Base-by-base conservation (phyloP, 1,140 invertebrate genomes). In the Neuroterus valhalla region DNA sequence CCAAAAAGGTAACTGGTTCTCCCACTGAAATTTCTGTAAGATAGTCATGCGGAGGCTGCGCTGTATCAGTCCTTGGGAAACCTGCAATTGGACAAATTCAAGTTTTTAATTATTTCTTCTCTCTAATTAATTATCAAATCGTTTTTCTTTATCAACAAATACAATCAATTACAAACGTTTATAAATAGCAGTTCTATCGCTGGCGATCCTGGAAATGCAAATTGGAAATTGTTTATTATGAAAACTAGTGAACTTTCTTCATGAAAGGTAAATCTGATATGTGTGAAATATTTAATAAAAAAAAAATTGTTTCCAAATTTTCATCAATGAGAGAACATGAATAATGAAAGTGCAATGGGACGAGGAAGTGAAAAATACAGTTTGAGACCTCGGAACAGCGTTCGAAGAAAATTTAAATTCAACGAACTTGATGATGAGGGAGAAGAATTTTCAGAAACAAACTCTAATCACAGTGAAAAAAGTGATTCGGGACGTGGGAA, bases 21-120 rank as follows among this genome's bases (percentile, higher is more conserved):
- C 72, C 72, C 72, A 74, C 72, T 68, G 67, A 42, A 69, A 74
- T 74, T 68, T 55, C 66, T 48, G 43, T 62, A 26, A 68, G 46
- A 69, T 74, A 69, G 52, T 74, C 66, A 67, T 62, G 67, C 31
- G 72, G 46, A 68, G 72, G 38, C 50, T 68, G 66, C n/a, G 26
- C n/a, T 45, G 67, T 68, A 50, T 68, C 67, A 68, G 72, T 68
- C 66, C 23, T 74, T 38, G 44, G 52, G 17, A 55, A 45, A 48
- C 66, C 21, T 55, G 38, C 23, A 38, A 69, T 48, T 21, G 21
- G 23, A 69, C 52, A 42, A n/a, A 74, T 26, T 31, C 55, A 12
- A 31, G 23, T 50, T 19, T 66, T 31, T 43, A 72, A 50, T 50
- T 43, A 67, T 68, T 15, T 2, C 48, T 74, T 68, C 17, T 68